Evolutionary conservation across 2,113 vertebrate genomes (phyloP), one percentile per base, ranked within the genome.

Genomic region (Nothoprocta perdicaria): DNA sequence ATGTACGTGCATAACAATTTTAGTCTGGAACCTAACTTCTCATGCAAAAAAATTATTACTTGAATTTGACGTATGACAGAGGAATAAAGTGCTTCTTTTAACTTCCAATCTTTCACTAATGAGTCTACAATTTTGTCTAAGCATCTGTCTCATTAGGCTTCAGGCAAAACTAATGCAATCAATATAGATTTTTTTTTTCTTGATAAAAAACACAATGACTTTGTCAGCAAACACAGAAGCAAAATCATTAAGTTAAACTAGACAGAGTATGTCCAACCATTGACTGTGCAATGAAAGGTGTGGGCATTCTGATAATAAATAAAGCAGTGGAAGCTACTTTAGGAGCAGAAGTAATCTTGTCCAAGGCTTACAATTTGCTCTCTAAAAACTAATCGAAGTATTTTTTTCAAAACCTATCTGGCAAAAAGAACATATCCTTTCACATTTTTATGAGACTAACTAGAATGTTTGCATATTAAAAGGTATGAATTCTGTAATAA

Each of bases 61-160:
- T 60, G 33, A 4, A 14, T 24, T 68, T 3, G 18, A 43, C 26
- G 0, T 50, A 72, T 33, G 3, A n/a, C 60, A 8, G 1, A 14
- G 6, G 16, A 50, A 79, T 12, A 3, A 58, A 81, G 9, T 48
- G n/a, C 4, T 1, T 35, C 14, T 63, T 14, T 4, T 2, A 74
- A 2, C 5, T 22, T 87, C 48, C 2, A 19, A 23, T 21, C 33
- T 79, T 58, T 68, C 12, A 35, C n/a, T 63, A 74, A 48, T 79
- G 29, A 67, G 2, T 26, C 21, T 68, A 29, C 1, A 35, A 11
- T 63, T n/a, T 53, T 66, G 4, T 72, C 26, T 66, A 62, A 89
- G 2, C 12, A 31, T n/a, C 5, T 23, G 26, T 66, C 45, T 53
- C 5, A n/a, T 43, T 46, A 84, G 6, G 1, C 10, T 67, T 61